A percentile compares a stretch with the other conserved stretches of the same genome.
These are phyloP conservation scores for Leptobrachium ailaonicum DNA, from an alignment of 2,113 vertebrate species.

Conservation along the genomic window DNA sequence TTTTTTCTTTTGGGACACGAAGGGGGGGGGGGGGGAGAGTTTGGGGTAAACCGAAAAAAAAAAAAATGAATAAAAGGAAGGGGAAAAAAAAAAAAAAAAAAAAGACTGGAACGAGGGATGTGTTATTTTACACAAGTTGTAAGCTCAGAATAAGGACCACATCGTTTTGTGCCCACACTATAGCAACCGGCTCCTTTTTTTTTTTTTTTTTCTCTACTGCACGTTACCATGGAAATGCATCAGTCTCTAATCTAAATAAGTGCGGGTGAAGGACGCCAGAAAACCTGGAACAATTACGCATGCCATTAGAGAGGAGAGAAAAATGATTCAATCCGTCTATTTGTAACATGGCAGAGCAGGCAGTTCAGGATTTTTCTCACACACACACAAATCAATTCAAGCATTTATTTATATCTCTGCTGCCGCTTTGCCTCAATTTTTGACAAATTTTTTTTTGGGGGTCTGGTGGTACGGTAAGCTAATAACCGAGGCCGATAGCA, in stretches of 20 bases:
- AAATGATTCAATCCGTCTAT: conserved; percentile 67
- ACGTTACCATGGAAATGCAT: conserved; percentile 90
- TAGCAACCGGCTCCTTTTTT: conserved; percentile 63
- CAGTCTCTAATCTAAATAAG: conserved; percentile 90
- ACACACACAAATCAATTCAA: conserved; percentile 7
- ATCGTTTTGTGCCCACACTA: conserved; percentile 69
- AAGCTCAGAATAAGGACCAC: conserved; percentile 64
- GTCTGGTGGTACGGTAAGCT: neutral
- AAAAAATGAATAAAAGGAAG: neutral
- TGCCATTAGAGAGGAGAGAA: conserved; percentile 65
- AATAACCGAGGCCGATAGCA: neutral
- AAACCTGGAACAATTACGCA: conserved; percentile 74
- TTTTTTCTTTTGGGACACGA: too few species aligned
- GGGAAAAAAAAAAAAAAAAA: neutral
- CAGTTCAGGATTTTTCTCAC: conserved; percentile 44
- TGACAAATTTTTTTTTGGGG: neutral
- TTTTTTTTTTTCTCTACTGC: conserved; percentile 69
- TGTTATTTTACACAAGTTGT: conserved; percentile 61
- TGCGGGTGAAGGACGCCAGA: conserved; percentile 77
- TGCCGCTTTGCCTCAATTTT: conserved; percentile 18
- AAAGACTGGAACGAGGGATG: conserved; percentile 36
- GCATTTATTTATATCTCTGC: conserved; percentile 33
- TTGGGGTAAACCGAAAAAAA: neutral
- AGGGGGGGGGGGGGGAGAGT: neutral
- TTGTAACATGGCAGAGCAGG: conserved; percentile 59